These are phyloP conservation scores for Trachemys scripta DNA, from an alignment of 2,113 vertebrate genomes.

Conservation along the genomic window DNA sequence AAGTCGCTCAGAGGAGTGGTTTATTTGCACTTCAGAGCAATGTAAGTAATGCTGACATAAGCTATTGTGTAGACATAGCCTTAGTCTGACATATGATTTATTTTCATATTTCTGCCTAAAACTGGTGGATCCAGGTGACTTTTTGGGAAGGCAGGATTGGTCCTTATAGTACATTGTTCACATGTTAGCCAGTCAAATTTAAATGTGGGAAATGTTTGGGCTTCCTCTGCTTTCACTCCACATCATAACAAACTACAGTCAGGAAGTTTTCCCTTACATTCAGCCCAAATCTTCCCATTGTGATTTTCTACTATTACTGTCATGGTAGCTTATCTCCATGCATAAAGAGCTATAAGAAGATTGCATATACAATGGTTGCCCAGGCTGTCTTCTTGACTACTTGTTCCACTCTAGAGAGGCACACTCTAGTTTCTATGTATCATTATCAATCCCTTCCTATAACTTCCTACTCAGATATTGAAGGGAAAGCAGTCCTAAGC, in stretches of 20 bases:
- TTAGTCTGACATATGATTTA: not conserved
- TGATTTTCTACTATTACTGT: not conserved
- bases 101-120: not conserved
- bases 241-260: not conserved
- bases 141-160: not conserved
- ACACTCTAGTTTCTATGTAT: not conserved
- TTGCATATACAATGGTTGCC: accelerated
- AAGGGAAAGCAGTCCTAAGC: not conserved
- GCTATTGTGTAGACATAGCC: no score
- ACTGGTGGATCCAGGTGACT: not conserved
- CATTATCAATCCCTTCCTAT: not conserved
- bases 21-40: no score
- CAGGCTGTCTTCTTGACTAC: accelerated
- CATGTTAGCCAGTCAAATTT: not conserved
- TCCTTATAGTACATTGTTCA: not conserved
- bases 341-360: accelerated
- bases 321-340: not conserved
- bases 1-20: no score
- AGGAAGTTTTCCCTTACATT: conserved; percentile 1
- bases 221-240: not conserved
- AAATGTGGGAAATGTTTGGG: not conserved
- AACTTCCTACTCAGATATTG: not conserved
- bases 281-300: not conserved
- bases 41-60: no score
- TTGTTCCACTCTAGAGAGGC: not conserved